phyloP scores from a whole-genome alignment of 2,113 vertebrate species.

The Stegostoma tigrinum region DNA sequence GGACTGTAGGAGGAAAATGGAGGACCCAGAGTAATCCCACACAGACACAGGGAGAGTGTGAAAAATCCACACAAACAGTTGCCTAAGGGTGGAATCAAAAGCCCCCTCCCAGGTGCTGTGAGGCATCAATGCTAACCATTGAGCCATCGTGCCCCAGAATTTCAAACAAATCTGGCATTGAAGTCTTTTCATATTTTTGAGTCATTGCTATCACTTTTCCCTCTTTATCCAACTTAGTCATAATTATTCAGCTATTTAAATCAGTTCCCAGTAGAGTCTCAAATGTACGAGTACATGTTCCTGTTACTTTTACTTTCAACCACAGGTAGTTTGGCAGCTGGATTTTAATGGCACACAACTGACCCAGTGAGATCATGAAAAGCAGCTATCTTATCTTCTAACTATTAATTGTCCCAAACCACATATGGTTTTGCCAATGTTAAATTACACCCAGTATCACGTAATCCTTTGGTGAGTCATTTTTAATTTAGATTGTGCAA shows the following conservation, averaged over 20 bases:
- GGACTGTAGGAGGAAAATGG: too few species aligned
- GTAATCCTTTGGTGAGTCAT: background rate
- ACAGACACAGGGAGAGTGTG: too few species aligned
- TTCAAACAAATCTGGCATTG: background rate
- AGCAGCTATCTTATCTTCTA: background rate
- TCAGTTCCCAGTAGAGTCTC: background rate
- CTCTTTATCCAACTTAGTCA: background rate
- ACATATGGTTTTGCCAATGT: background rate
- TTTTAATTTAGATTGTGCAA: background rate
- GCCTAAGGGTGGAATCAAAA: too few species aligned
- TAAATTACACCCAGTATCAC: slow-evolving; percentile 9
- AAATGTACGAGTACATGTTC: background rate
- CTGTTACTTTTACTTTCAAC: background rate
- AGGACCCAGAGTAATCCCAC: too few species aligned
- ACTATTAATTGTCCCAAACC: background rate
- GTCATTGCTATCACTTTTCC: background rate
- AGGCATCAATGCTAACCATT: too few species aligned
- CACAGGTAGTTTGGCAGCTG: background rate
- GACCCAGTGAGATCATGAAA: background rate
- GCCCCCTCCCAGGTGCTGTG: too few species aligned
- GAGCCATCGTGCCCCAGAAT: too few species aligned
- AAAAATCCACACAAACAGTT: too few species aligned
- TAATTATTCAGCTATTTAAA: background rate
- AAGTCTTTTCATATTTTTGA: too few species aligned
- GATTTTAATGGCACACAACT: background rate